phyloP scores from a whole-genome alignment of 2,888 invertebrate species.

The Eueremaeus valkanovi region DNA sequence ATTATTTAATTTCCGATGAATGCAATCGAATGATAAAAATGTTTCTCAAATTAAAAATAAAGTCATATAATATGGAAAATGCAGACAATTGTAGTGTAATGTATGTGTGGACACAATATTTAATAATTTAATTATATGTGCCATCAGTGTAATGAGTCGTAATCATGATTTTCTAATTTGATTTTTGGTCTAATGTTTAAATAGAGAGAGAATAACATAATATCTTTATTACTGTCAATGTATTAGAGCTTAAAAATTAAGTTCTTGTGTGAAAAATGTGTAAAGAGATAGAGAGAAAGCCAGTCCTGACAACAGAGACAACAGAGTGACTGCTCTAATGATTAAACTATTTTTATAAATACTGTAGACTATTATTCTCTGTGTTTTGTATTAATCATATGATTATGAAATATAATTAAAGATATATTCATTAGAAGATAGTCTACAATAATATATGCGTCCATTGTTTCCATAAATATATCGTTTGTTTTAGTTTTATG shows the following conservation, averaged over 20 bases:
- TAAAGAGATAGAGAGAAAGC: constrained; percentile 4
- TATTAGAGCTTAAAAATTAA: neutral
- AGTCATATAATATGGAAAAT: neutral
- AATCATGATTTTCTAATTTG: neutral
- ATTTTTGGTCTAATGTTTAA: neutral
- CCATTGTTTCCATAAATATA: neutral
- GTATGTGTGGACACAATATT: neutral
- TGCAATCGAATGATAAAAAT: neutral
- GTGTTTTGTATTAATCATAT: neutral
- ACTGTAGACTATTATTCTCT: neutral
- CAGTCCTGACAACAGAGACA: neutral
- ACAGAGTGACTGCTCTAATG: neutral
- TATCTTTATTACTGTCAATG: neutral
- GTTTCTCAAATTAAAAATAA: neutral
- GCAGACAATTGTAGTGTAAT: neutral
- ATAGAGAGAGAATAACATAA: too few species aligned
- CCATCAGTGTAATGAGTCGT: neutral
- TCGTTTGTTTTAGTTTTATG: neutral
- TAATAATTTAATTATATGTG: neutral
- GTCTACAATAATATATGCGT: too few species aligned
- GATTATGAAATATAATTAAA: constrained; percentile 11
- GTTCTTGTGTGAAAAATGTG: neutral
- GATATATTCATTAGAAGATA: neutral
- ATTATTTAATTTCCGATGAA: neutral
- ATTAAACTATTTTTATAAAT: too few species aligned